Conservation (phyloP, 2,888 invertebrate species). For the Elegia similella region DNA sequence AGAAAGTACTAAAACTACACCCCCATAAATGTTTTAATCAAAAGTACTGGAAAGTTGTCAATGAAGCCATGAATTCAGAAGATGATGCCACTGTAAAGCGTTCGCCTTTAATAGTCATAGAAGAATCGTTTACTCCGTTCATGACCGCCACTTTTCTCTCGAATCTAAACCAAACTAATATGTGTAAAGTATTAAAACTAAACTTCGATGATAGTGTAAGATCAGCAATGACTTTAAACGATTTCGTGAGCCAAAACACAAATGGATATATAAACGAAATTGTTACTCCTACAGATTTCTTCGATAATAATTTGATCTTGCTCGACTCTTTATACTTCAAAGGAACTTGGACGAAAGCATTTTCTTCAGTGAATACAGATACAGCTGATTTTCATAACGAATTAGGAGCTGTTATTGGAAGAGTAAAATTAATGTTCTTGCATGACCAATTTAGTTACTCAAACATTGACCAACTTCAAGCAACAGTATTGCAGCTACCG, state of each 20-base stretch:
- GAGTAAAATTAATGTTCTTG: constrained; percentile 59
- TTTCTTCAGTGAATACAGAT: constrained; percentile 49
- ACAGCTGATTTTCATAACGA: constrained; percentile 53
- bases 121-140: constrained; percentile 26
- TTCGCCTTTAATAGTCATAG: constrained; percentile 53
- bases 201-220: constrained; percentile 40
- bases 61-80: constrained; percentile 31
- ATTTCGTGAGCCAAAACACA: constrained; percentile 50
- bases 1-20: constrained; percentile 45
- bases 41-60: constrained; percentile 49
- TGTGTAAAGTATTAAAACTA: constrained; percentile 44
- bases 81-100: constrained; percentile 45
- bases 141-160: constrained; percentile 32
- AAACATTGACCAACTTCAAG: constrained; percentile 38
- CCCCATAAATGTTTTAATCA: constrained; percentile 56
- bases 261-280: constrained; percentile 58
- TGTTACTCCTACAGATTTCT: constrained; percentile 50
- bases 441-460: constrained; percentile 40
- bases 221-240: constrained; percentile 52
- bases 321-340: constrained; percentile 66
- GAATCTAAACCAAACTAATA: constrained; percentile 35
- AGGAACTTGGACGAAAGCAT: constrained; percentile 55
- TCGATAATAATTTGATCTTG: constrained; percentile 43
- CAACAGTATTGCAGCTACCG: constrained; percentile 58
- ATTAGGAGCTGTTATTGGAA: constrained; percentile 43